Percentiles rank a stretch among this genome's conserved stretches.
phyloP scores from a whole-genome alignment of 2,113 vertebrate species.

The Potamarius usumacintae region DNA sequence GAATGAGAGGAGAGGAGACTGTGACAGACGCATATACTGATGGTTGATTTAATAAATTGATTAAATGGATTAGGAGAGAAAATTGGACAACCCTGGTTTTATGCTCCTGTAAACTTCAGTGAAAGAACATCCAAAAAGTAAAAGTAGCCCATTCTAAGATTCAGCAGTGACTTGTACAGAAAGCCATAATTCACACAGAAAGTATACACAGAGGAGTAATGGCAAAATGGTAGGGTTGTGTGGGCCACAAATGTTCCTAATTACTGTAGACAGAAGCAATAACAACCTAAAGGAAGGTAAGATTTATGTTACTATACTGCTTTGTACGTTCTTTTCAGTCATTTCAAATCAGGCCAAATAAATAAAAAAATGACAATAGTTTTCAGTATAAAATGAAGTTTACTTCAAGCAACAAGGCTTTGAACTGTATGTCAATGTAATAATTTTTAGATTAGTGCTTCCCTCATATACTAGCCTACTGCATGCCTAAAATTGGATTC shows the following conservation, averaged over 20 bases:
- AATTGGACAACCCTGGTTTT: background rate
- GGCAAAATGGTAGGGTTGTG: background rate
- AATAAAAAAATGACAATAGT: background rate
- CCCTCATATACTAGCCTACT: conserved; percentile 42
- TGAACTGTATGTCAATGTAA: conserved; percentile 43
- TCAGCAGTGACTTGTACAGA: conserved; percentile 19
- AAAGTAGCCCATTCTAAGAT: conserved; percentile 25
- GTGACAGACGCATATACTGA: conserved; percentile 29
- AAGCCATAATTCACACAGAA: conserved; percentile 41
- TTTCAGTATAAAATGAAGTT: background rate
- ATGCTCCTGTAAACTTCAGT: conserved; percentile 24
- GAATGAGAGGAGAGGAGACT: conserved; percentile 46
- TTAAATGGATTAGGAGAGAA: background rate
- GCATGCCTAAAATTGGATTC: conserved; percentile 64
- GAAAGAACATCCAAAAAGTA: conserved; percentile 29
- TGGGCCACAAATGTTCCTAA: background rate
- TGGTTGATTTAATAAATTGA: background rate
- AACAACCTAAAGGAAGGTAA: background rate
- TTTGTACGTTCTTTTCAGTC: background rate
- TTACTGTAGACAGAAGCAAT: background rate
- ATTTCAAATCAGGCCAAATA: background rate
- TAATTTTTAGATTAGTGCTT: conserved; percentile 58
- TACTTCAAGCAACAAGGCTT: background rate
- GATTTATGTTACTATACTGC: background rate
- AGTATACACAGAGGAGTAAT: background rate